Percentiles rank a stretch among this genome's conserved stretches.
Evolutionary conservation across 1,140 invertebrate genomes (phyloP).

Genomic region (Monochamus saltuarius): DNA sequence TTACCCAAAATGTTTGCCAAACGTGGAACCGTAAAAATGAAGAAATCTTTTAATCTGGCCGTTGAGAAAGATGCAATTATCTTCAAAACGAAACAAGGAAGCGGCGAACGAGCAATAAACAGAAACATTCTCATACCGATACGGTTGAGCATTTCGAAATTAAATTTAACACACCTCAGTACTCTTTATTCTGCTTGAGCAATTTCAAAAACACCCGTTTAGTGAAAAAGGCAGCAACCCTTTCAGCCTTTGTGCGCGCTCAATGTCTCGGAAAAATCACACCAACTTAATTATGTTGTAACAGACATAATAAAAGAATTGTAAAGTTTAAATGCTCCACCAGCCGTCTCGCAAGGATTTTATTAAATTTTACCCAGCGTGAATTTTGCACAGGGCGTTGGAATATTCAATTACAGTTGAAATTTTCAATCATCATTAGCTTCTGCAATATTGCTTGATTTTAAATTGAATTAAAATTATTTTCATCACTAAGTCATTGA

Average conservation of each 20-base stretch:
- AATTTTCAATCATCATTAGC: too few relatives aligned
- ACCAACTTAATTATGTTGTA: conserved; percentile 30
- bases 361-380: conserved; percentile 8
- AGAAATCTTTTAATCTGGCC: too few relatives aligned
- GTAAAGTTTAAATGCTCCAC: conserved; percentile 10
- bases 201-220: conserved; percentile 28
- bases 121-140: conserved; percentile 8
- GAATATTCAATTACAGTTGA: too few relatives aligned
- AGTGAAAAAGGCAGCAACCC: conserved; percentile 30
- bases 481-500: too few relatives aligned
- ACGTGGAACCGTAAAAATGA: too few relatives aligned
- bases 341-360: conserved; percentile 8
- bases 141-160: conserved; percentile 23
- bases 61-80: too few relatives aligned
- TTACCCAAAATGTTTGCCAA: too few relatives aligned
- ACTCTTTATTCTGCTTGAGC: conserved; percentile 27
- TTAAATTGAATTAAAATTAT: too few relatives aligned
- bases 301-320: conserved; percentile 27
- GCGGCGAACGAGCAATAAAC: not conserved
- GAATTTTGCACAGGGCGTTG: too few relatives aligned
- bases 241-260: conserved; percentile 22
- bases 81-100: too few relatives aligned
- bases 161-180: conserved; percentile 26
- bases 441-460: too few relatives aligned
- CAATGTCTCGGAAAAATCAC: conserved; percentile 34